phyloP scores from a whole-genome alignment of 1,140 invertebrate genomes.

The Bombus fervidus region DNA sequence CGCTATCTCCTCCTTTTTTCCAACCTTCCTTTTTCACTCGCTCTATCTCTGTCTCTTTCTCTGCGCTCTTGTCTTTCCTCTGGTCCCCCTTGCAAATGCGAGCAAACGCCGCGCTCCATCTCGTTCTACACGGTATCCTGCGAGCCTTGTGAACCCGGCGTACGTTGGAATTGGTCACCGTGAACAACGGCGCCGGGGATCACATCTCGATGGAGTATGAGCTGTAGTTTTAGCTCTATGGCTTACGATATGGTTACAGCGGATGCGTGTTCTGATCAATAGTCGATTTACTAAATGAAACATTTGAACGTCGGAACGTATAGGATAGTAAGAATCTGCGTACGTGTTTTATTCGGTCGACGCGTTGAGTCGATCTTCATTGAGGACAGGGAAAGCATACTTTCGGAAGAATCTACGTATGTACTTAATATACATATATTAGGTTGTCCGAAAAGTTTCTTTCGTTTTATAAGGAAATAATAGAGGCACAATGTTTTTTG shows the following conservation, averaged over 20 bases:
- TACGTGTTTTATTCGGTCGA: no score
- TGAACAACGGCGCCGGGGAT: constrained; percentile 5
- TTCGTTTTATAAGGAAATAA: no score
- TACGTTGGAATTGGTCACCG: constrained; percentile 43
- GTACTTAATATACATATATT: no score
- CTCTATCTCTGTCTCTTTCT: neutral
- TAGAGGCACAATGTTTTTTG: no score
- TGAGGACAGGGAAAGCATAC: no score
- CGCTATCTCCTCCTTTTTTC: constrained; percentile 57
- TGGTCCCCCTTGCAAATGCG: neutral
- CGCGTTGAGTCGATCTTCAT: no score
- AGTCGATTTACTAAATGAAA: no score
- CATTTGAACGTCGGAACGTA: no score
- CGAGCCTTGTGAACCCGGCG: constrained; percentile 6
- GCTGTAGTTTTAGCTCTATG: neutral
- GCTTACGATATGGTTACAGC: neutral
- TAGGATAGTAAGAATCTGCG: no score
- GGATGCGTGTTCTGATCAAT: no score
- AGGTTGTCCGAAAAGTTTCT: no score
- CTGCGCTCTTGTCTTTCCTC: constrained; percentile 31
- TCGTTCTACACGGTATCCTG: constrained; percentile 57
- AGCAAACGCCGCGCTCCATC: constrained; percentile 60
- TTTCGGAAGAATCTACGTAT: neutral
- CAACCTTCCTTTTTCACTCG: neutral
- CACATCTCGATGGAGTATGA: neutral